phyloP scores from a whole-genome alignment of 1,140 invertebrate species.

The Drosophila ananassae region DNA sequence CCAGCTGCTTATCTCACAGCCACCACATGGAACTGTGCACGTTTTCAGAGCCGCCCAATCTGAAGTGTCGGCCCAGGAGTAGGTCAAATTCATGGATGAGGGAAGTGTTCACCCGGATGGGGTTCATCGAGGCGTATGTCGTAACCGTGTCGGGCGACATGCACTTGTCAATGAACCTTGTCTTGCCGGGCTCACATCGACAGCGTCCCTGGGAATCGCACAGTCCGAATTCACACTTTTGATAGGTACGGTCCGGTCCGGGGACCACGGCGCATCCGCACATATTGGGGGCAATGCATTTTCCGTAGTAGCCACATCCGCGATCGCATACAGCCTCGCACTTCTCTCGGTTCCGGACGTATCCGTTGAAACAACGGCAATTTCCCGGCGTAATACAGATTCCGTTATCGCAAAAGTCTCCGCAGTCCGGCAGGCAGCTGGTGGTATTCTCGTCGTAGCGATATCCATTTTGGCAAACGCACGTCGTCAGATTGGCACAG shows the following conservation, averaged over 20 bases:
- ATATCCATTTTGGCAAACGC: conserved; percentile 87
- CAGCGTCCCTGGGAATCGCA: conserved; percentile 70
- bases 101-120: conserved; percentile 59
- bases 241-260: conserved; percentile 61
- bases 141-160: conserved; percentile 77
- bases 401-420: conserved; percentile 83
- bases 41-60: conserved; percentile 35
- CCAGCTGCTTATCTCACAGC: conserved; percentile 45
- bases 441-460: conserved; percentile 83
- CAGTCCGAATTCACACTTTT: conserved; percentile 63
- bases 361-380: conserved; percentile 88
- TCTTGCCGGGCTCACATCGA: conserved; percentile 68
- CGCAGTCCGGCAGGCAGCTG: conserved; percentile 77
- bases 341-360: conserved; percentile 60
- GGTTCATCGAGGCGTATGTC: conserved; percentile 73
- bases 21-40: conserved; percentile 48
- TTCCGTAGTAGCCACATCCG: conserved; percentile 77
- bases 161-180: conserved; percentile 75
- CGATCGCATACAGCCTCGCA: conserved; percentile 73
- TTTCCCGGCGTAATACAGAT: conserved; percentile 84
- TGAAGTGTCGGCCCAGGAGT: conserved; percentile 69
- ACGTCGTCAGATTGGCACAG: conserved; percentile 86
- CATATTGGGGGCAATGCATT: conserved; percentile 72
- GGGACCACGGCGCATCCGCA: conserved; percentile 71
- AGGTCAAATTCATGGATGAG: conserved; percentile 71